Percentiles rank a stretch among this genome's conserved stretches.
phyloP scores from a whole-genome alignment of 2,113 vertebrate genomes.

The Addax nasomaculatus region DNA sequence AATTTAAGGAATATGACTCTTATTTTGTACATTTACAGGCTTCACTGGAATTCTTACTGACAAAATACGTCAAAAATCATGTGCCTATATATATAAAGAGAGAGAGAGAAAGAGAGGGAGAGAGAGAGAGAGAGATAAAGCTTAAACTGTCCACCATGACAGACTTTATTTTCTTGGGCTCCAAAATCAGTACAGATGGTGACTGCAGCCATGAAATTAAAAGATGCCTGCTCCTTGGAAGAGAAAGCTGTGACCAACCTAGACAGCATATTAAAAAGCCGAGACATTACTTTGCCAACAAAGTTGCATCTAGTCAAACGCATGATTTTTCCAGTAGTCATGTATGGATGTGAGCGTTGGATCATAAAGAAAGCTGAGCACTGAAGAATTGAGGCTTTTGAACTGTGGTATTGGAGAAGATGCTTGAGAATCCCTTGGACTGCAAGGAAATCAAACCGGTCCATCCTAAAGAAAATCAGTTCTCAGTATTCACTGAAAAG shows the following conservation, averaged over 20 bases:
- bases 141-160: background rate
- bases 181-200: background rate
- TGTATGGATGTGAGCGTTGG: background rate
- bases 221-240: background rate
- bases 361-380: background rate
- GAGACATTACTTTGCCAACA: background rate
- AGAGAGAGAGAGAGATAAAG: background rate
- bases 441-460: background rate
- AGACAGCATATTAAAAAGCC: background rate
- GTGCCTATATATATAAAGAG: background rate
- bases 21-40: background rate
- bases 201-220: background rate
- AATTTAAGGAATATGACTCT: background rate
- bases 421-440: background rate
- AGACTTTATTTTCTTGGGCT: background rate
- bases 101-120: background rate
- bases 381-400: background rate
- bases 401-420: background rate
- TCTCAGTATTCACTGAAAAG: background rate
- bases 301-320: background rate
- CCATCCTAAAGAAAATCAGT: background rate
- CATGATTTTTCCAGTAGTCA: background rate
- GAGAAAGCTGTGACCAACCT: background rate
- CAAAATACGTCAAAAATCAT: constrained; percentile 9
- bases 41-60: constrained; percentile 11